phyloP scores from a whole-genome alignment of 2,113 vertebrate species.

The Larimichthys crocea region DNA sequence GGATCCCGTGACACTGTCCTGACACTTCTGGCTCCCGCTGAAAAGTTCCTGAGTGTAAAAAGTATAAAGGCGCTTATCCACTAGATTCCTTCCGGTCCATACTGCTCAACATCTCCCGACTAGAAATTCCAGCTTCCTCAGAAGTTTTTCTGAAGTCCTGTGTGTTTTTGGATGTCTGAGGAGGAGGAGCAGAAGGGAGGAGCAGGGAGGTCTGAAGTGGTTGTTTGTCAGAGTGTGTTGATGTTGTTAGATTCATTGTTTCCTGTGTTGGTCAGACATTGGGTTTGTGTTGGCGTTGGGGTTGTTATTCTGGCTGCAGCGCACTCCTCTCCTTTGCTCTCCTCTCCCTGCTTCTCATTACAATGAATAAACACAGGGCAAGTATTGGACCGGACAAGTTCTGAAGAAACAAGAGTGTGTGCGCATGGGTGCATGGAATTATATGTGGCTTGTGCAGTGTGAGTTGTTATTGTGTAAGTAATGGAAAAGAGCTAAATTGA shows the following conservation, averaged over 20 bases:
- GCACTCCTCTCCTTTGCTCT: slow-evolving; percentile 59
- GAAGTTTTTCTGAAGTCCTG: slow-evolving; percentile 48
- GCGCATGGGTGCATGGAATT: slow-evolving; percentile 17
- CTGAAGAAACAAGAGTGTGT: slow-evolving; percentile 3
- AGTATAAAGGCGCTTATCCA: slow-evolving; percentile 64
- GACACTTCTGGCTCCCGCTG: slow-evolving; percentile 64
- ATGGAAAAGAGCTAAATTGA: slow-evolving; percentile 53
- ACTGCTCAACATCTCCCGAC: slow-evolving; percentile 36
- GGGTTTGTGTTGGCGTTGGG: slow-evolving; percentile 83
- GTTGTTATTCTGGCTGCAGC: slow-evolving; percentile 81
- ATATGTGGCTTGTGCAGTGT: slow-evolving; percentile 50
- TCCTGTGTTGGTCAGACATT: slow-evolving; percentile 82
- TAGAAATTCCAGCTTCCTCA: slow-evolving; percentile 50
- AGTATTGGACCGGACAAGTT: slow-evolving; percentile 55
- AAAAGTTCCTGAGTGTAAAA: slow-evolving; percentile 60
- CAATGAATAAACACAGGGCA: slow-evolving; percentile 76
- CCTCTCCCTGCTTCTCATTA: slow-evolving; percentile 82
- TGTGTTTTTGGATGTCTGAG: slow-evolving; percentile 46
- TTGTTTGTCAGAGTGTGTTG: slow-evolving; percentile 84
- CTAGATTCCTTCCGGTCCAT: slow-evolving; percentile 59
- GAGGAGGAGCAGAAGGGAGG: slow-evolving; percentile 70
- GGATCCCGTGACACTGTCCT: slow-evolving; percentile 61
- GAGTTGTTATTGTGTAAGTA: slow-evolving; percentile 46
- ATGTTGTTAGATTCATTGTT: slow-evolving; percentile 86
- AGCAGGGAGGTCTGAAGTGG: slow-evolving; percentile 76